Evolutionary conservation across 2,797 vertebrate species (phyloP).

Genomic region (Phrynocephalus guinanensis): DNA sequence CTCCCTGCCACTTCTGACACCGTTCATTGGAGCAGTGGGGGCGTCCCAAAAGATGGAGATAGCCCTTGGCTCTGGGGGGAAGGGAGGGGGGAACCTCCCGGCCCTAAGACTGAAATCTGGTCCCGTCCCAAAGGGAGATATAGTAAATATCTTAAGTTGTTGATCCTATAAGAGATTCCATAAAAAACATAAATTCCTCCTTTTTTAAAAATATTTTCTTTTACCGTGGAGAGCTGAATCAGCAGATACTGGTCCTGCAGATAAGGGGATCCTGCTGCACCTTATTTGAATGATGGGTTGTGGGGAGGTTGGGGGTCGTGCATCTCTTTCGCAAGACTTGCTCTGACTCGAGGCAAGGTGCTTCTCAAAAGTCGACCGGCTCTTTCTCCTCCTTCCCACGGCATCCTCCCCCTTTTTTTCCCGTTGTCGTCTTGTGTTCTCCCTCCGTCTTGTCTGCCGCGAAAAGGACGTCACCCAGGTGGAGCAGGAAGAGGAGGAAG

Average conservation of each 20-base stretch:
- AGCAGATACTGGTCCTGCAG: neutral
- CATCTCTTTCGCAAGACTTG: too few relatives aligned
- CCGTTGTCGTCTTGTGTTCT: neutral
- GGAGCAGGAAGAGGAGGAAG: slow-evolving; percentile 90
- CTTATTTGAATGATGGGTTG: too few relatives aligned
- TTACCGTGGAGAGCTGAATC: too few relatives aligned
- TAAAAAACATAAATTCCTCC: neutral
- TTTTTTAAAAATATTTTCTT: neutral
- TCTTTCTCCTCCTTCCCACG: neutral
- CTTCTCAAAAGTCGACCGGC: too few relatives aligned
- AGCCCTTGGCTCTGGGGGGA: neutral
- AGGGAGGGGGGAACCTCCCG: neutral
- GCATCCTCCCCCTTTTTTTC: neutral
- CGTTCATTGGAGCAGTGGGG: too few relatives aligned
- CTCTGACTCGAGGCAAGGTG: too few relatives aligned
- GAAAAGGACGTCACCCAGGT: slow-evolving; percentile 90
- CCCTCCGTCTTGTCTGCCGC: slow-evolving; percentile 1
- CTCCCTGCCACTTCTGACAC: neutral
- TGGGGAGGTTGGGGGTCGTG: too few relatives aligned
- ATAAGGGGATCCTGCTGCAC: too few relatives aligned
- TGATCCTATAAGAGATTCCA: too few relatives aligned
- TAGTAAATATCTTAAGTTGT: too few relatives aligned
- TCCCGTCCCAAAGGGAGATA: too few relatives aligned
- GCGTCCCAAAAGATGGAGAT: neutral
- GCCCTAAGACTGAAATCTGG: too few relatives aligned